Evolutionary conservation across 2,797 vertebrate genomes (phyloP), one percentile per base, ranked within the genome.

Genomic region (Craterocephalus amniculus): DNA sequence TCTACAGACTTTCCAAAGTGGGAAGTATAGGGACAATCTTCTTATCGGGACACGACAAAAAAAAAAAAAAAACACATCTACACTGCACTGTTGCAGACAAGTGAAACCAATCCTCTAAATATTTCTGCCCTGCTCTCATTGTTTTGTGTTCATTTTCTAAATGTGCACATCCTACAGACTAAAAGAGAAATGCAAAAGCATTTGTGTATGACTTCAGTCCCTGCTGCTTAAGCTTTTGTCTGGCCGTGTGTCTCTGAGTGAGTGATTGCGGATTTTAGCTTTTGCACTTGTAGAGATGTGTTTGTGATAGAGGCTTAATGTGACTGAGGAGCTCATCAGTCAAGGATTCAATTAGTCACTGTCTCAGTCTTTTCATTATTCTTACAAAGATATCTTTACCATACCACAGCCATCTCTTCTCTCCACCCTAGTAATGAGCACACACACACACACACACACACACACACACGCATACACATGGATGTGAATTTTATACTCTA

Each of bases 251-350:
- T 43, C 9, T 70, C 24, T 16, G 13, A 66, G 54, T 52, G 34
- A 43, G n/a, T 12, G 20, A 20, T 22, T 55, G 56, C 12, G 24
- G 14, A n/a, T 64, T 43, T 38, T 20, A 31, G 38, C 13, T 52
- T 32, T 10, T 29, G 34, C 20, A 26, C 6, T 43, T 32, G n/a
- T 1, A 27, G 29, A 48, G n/a, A 60, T 52, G n/a, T 14, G 38
- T 60, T 40, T 74, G 70, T 71, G 38, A 67, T 67, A 78, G 20
- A 49, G 16, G 62, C 34, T 78, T 65, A 35, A 76, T 35, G 26
- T 38, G 65, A 67, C 4, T 48, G 32, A 68, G 32, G 66, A 67
- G 22, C 24, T 73, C 29, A 78, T 83, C 79, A 85, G 71, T 43
- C 48, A 24, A 75, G 51, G 38, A 66, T 66, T 72, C 65, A 62